These are phyloP conservation scores for Calosoma granatense DNA, from an alignment of 1,140 invertebrate species.

Conservation along the genomic window DNA sequence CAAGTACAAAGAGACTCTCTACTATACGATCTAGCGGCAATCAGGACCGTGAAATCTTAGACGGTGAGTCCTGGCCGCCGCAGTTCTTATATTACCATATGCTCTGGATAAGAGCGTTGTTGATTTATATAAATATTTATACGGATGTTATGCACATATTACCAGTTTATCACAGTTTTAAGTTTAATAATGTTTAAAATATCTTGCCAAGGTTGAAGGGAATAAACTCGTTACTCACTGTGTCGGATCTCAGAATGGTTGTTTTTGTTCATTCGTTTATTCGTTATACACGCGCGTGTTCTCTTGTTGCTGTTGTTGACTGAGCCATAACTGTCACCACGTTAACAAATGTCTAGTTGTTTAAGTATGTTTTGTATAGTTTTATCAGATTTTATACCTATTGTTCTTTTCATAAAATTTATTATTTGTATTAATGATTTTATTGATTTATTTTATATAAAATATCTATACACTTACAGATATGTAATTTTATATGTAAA, in stretches of 20 bases:
- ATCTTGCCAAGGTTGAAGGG: background rate
- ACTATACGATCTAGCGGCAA: background rate
- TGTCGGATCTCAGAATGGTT: constrained; percentile 4
- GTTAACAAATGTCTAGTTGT: background rate
- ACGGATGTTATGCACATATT: constrained; percentile 6
- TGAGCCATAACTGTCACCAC: constrained; percentile 4
- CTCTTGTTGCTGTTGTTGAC: constrained; percentile 4
- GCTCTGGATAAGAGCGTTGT: background rate
- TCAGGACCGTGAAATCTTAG: no score
- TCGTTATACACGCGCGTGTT: background rate
- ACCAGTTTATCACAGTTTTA: constrained; percentile 5
- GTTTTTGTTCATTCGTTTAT: background rate
- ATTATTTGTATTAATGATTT: constrained; percentile 8
- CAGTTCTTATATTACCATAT: background rate
- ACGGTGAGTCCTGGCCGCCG: no score
- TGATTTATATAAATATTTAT: constrained; percentile 5
- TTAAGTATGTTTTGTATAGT: constrained; percentile 8
- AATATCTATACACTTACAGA: background rate
- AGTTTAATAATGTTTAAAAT: background rate
- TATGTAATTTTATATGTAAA: constrained; percentile 1
- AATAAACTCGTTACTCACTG: constrained; percentile 1
- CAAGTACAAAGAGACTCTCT: background rate
- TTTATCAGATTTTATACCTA: constrained; percentile 5
- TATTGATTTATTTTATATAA: background rate
- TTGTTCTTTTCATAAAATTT: constrained; percentile 4